Conservation (phyloP, 92 coral and sea anemone genomes). For the Palythoa grandis region DNA sequence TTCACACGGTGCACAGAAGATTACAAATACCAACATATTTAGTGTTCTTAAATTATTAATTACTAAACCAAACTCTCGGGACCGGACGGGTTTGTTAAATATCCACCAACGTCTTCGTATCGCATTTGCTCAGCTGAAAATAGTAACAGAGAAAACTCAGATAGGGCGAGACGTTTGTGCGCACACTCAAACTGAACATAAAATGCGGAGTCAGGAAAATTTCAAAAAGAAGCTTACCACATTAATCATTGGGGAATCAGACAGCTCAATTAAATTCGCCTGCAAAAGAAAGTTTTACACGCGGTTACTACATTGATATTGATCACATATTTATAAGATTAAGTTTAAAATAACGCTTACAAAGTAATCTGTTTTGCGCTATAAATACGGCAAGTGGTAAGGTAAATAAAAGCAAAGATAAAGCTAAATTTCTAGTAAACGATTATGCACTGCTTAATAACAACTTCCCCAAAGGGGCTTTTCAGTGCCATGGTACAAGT, state of each 20-base stretch:
- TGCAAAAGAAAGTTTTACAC: neutral
- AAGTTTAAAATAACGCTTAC: too few relatives aligned
- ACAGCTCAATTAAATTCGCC: constrained; percentile 1
- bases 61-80: neutral
- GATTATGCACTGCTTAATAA: too few relatives aligned
- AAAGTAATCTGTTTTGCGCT: too few relatives aligned
- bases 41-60: too few relatives aligned
- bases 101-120: constrained; percentile 14
- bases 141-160: too few relatives aligned
- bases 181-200: neutral
- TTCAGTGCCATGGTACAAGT: too few relatives aligned
- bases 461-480: too few relatives aligned
- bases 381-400: too few relatives aligned
- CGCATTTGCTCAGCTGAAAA: constrained; percentile 4
- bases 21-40: too few relatives aligned
- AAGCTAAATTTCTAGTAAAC: too few relatives aligned
- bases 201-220: neutral
- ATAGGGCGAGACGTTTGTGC: neutral
- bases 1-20: too few relatives aligned
- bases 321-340: neutral
- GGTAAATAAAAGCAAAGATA: too few relatives aligned
- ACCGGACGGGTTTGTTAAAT: neutral
- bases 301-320: neutral
- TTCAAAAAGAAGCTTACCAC: neutral
- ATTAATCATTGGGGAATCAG: constrained; percentile 19